Percentiles rank a stretch among this genome's conserved stretches.
Conservation (phyloP, 30 jellyfish, hydroid and myxozoan genomes). For the Rhopilema esculentum region DNA sequence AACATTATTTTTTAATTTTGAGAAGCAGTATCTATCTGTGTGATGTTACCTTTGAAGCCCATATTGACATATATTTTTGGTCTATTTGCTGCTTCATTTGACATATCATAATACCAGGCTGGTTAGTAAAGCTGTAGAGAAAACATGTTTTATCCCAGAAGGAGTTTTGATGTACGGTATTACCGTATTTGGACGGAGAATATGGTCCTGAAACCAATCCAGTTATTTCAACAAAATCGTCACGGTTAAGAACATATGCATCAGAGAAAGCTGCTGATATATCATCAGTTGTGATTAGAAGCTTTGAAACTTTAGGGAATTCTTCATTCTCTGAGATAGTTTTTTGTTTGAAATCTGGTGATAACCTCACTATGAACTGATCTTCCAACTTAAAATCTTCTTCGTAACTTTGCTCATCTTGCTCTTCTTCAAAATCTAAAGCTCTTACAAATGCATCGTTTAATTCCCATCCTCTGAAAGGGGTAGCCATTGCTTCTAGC, state of each 20-base stretch:
- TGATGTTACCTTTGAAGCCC: slow-evolving; percentile 59
- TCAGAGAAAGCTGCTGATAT: slow-evolving; percentile 47
- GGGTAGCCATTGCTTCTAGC: slow-evolving; percentile 32
- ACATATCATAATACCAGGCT: slow-evolving; percentile 25
- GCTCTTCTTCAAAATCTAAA: slow-evolving; percentile 80
- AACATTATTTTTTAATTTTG: no score
- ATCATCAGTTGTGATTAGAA: slow-evolving; percentile 42
- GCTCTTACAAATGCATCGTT: slow-evolving; percentile 76
- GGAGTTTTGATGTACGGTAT: slow-evolving; percentile 36
- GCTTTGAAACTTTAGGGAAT: slow-evolving; percentile 6
- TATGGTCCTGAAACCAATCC: slow-evolving; percentile 54
- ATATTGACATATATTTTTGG: slow-evolving; percentile 17
- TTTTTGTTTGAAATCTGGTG: slow-evolving; percentile 10
- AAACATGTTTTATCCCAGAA: slow-evolving; percentile 59
- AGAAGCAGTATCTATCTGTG: no score
- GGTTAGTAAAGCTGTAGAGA: slow-evolving; percentile 17
- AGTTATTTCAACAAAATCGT: background rate
- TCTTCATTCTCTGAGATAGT: background rate
- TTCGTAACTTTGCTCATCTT: slow-evolving; percentile 66
- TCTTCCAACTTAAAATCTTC: slow-evolving; percentile 33
- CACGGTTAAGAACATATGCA: slow-evolving; percentile 32
- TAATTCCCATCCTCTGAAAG: slow-evolving; percentile 82
- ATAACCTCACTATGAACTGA: slow-evolving; percentile 28
- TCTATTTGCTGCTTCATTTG: slow-evolving; percentile 48
- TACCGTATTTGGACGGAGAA: slow-evolving; percentile 1